Conservation (phyloP, 2,797 vertebrate genomes). For the Bryconaethiops microstoma region DNA sequence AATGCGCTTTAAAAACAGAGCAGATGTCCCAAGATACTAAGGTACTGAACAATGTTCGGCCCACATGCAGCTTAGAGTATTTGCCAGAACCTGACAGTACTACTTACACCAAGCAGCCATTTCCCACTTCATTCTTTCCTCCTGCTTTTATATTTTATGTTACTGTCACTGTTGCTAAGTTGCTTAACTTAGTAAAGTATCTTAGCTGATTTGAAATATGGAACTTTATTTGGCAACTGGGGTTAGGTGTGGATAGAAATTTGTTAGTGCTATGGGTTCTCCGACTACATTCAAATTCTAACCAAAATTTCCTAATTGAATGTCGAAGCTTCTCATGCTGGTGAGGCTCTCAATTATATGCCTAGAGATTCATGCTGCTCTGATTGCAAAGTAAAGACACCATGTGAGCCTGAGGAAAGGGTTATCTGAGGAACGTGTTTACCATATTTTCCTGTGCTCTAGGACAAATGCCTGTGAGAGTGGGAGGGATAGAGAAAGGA, state of each 20-base stretch:
- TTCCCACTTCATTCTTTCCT: neutral
- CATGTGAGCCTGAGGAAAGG: neutral
- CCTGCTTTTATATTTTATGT: neutral
- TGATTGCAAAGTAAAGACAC: neutral
- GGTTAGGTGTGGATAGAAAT: neutral
- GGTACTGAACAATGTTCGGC: neutral
- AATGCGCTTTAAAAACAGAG: conserved; percentile 33
- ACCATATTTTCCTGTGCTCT: conserved; percentile 33
- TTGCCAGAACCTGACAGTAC: neutral
- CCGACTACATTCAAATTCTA: neutral
- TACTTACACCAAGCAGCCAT: neutral
- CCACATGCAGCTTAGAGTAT: neutral
- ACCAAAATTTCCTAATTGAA: neutral
- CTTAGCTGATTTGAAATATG: neutral
- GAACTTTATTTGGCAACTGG: neutral
- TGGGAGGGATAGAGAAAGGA: conserved; percentile 33
- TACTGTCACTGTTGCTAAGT: neutral
- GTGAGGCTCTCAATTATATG: too few relatives aligned
- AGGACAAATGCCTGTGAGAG: conserved; percentile 28
- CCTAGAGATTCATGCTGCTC: neutral
- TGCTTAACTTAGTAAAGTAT: neutral
- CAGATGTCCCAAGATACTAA: conserved; percentile 34
- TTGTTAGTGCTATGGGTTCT: neutral
- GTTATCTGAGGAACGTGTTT: conserved; percentile 38
- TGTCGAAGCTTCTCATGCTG: neutral